These are phyloP conservation scores for Scaptomyza polygonia DNA, from an alignment of 2,888 invertebrate genomes.

Conservation along the genomic window DNA sequence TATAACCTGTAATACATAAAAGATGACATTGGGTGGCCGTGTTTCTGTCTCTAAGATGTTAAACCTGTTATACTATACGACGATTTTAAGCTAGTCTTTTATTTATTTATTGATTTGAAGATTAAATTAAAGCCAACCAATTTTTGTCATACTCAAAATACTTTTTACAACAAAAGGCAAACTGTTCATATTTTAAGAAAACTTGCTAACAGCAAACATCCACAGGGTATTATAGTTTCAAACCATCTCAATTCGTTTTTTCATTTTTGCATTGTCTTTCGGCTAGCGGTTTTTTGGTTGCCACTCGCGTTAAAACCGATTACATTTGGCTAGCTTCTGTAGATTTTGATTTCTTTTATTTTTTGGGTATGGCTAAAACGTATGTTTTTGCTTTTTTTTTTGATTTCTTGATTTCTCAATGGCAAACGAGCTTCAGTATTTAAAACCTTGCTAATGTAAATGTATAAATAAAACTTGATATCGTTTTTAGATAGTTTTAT, in stretches of 20 bases:
- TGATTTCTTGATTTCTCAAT: slow-evolving; percentile 49
- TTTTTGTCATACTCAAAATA: no score
- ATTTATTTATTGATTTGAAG: no score
- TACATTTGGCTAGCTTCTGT: slow-evolving; percentile 52
- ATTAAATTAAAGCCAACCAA: no score
- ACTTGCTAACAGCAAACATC: neutral
- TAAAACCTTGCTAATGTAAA: slow-evolving; percentile 42
- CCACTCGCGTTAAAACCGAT: slow-evolving; percentile 40
- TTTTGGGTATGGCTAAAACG: slow-evolving; percentile 24
- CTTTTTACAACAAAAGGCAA: no score
- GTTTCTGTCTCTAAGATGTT: no score
- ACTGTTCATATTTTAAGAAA: no score
- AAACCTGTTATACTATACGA: no score
- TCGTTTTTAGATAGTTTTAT: slow-evolving; percentile 8
- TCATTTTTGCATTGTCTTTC: slow-evolving; percentile 27
- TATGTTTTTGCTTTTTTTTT: slow-evolving; percentile 5
- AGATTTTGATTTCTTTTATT: neutral
- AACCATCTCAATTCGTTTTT: neutral
- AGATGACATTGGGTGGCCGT: neutral
- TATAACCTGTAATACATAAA: slow-evolving; percentile 18
- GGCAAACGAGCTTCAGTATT: slow-evolving; percentile 61
- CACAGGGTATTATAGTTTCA: slow-evolving; percentile 15
- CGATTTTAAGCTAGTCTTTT: no score
- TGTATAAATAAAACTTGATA: slow-evolving; percentile 12
- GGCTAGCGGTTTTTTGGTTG: slow-evolving; percentile 11